Conservation (phyloP, 2,113 vertebrate genomes). For the Rhegmatorhina hoffmannsi region DNA sequence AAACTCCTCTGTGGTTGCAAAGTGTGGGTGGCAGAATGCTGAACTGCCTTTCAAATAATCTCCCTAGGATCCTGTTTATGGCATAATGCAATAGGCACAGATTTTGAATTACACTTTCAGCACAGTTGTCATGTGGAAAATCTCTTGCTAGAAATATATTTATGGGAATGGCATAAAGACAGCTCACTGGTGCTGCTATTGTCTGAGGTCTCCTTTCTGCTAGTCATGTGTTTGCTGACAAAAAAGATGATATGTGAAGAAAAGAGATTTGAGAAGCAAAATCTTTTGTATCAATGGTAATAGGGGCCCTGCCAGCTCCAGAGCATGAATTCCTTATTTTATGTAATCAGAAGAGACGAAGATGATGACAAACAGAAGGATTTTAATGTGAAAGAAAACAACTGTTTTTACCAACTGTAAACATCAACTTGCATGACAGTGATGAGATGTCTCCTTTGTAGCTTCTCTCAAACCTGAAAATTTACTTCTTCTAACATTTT, state of each 20-base stretch:
- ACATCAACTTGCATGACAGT: neutral
- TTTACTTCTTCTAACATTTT: neutral
- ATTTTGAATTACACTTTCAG: neutral
- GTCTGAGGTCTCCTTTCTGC: neutral
- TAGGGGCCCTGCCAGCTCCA: neutral
- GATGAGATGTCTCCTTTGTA: neutral
- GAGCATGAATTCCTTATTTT: neutral
- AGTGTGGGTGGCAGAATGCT: neutral
- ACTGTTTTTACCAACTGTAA: neutral
- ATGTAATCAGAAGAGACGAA: neutral
- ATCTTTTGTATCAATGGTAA: neutral
- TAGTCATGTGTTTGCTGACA: neutral
- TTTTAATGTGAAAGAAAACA: neutral
- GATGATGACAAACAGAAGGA: neutral
- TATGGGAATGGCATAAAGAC: neutral
- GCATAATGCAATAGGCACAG: neutral
- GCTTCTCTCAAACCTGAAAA: neutral
- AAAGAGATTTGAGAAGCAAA: neutral
- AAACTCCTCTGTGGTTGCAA: neutral
- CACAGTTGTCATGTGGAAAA: neutral
- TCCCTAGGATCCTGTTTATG: neutral
- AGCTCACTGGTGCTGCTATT: neutral
- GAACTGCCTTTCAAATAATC: constrained; percentile 5
- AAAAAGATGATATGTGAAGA: neutral
- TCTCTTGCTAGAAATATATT: neutral